These are phyloP conservation scores for Eupeodes corollae DNA, from an alignment of 1,140 invertebrate species.

Conservation along the genomic window DNA sequence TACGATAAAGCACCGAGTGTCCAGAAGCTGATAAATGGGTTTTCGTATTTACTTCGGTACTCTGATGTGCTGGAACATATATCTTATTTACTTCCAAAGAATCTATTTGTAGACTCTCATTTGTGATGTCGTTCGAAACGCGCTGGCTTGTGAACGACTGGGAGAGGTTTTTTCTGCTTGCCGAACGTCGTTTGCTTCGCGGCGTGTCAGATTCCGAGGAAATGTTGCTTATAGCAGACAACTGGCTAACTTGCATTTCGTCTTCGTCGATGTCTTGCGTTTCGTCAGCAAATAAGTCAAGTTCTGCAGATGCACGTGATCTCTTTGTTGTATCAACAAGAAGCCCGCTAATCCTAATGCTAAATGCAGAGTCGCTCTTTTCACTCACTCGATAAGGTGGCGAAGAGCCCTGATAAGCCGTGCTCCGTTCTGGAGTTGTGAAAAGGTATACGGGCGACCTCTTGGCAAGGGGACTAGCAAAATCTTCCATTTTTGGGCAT, in stretches of 20 bases:
- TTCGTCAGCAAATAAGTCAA: slow-evolving; percentile 6
- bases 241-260: slow-evolving; percentile 23
- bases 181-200: slow-evolving; percentile 19
- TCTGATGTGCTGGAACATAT: not conserved
- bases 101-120: slow-evolving; percentile 8
- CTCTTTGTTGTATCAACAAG: slow-evolving; percentile 1
- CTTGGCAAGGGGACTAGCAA: not conserved
- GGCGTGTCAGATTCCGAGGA: slow-evolving; percentile 32
- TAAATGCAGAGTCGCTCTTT: not conserved
- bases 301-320: slow-evolving; percentile 2
- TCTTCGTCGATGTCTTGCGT: slow-evolving; percentile 15
- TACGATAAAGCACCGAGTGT: slow-evolving; percentile 17
- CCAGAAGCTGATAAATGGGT: not conserved
- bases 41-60: not conserved
- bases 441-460: not conserved
- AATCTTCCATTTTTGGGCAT: not conserved
- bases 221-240: slow-evolving; percentile 18
- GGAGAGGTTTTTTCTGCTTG: slow-evolving; percentile 33
- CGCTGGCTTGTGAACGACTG: slow-evolving; percentile 18
- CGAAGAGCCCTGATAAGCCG: slow-evolving; percentile 18
- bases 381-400: slow-evolving; percentile 6
- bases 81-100: not conserved
- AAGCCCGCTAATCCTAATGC: slow-evolving; percentile 6
- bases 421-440: slow-evolving; percentile 26
- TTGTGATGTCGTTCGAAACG: slow-evolving; percentile 11